Evolutionary conservation across 2,888 invertebrate genomes (phyloP), one percentile per base, ranked within the genome.

Genomic region (Drosophila subsilvestris): DNA sequence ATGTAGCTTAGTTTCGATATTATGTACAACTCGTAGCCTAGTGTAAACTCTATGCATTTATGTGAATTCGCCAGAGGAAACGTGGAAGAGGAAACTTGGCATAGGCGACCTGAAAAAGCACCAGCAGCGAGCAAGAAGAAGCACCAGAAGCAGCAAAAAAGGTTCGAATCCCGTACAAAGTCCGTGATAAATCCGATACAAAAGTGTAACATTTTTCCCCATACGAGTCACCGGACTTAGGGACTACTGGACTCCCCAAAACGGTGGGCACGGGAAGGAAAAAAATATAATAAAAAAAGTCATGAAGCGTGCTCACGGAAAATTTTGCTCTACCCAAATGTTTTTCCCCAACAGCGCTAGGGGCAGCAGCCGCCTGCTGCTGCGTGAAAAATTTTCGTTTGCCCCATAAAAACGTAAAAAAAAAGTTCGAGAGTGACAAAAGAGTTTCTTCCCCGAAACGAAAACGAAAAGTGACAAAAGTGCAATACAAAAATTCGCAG

Each of bases 1-100:
- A 49, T 69, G 74, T 80, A 86, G 76, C 80, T 63, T 73, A 61
- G 76, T 59, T 71, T 66, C 59, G 57, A 54, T 57, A 79, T 62
- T 63, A 76, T 78, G 72, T 77, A 82, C 73, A 70, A 75, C 63
- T 59, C 69, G 77, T 76, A 78, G 79, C 74, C 70, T 78, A 86
- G 85, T 83, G 80, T 79, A 88, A 88, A 81, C 73, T 89, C 81
- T 80, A 86, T 86, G 86, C 89, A 89, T 86, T 89, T 86, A 88
- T 85, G 83, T 88, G 80, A 89, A 86, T 88, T 88, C 62, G 69
- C 63, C 51, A 75, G 65, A 72, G 74, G 63, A 73, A 86, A 78
- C 80, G 83, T 84, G 87, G 72, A 75, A 74, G 72, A 68, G 48
- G 51, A 81, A 87, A 77, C 76, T 76, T 71, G 80, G 88, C 86